phyloP scores from a whole-genome alignment of 1,140 invertebrate genomes.

The Popillia japonica region DNA sequence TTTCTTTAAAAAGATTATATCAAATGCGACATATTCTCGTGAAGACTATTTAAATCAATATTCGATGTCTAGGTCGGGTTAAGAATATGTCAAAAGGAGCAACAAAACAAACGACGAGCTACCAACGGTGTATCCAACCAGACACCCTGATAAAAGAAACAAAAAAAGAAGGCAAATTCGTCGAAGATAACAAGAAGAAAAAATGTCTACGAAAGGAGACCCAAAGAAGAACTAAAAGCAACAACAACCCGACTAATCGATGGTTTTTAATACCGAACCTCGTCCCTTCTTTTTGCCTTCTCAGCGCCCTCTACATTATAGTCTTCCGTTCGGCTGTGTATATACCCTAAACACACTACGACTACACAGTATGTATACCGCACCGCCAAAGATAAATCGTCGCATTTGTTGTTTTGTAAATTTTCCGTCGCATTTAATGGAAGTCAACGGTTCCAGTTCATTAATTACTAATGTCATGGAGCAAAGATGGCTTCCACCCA shows the following conservation, averaged over 20 bases:
- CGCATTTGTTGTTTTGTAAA: conserved; percentile 33
- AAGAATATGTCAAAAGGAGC: too few relatives aligned
- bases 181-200: neutral
- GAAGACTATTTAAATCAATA: too few relatives aligned
- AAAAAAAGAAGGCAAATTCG: neutral
- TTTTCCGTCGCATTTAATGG: conserved; percentile 34
- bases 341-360: neutral
- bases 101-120: too few relatives aligned
- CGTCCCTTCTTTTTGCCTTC: neutral
- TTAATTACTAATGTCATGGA: conserved; percentile 47
- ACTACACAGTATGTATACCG: neutral
- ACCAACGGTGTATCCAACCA: too few relatives aligned
- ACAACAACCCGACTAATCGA: neutral
- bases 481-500: conserved; percentile 45
- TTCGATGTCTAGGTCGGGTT: too few relatives aligned
- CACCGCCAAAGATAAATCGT: conserved; percentile 16
- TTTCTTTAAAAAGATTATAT: too few relatives aligned
- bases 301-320: neutral
- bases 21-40: too few relatives aligned
- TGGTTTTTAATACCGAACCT: neutral
- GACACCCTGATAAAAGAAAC: too few relatives aligned
- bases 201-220: neutral
- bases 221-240: neutral
- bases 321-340: neutral
- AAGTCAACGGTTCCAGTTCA: conserved; percentile 38